phyloP scores from a whole-genome alignment of 2,797 vertebrate species.

The Echiichthys vipera region DNA sequence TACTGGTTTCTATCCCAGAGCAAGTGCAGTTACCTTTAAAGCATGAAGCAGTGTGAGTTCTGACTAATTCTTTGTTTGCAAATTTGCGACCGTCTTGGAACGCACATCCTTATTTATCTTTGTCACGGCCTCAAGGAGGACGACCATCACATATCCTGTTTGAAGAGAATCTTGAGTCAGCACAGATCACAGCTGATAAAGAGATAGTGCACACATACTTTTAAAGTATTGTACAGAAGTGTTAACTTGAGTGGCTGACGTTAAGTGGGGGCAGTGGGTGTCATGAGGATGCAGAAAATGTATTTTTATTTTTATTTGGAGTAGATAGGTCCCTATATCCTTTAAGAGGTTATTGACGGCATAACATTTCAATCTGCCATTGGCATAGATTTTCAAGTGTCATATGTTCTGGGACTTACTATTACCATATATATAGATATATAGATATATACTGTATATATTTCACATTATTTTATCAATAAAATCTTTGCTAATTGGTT shows the following conservation, averaged over 20 bases:
- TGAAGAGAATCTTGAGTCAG: conserved; percentile 39
- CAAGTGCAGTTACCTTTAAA: not conserved
- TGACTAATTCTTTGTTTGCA: not conserved
- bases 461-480: not conserved
- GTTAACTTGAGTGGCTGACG: not conserved
- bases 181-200: conserved; percentile 9
- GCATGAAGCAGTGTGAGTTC: not conserved
- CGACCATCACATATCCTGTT: conserved; percentile 43
- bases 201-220: not conserved
- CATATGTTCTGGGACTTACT: not conserved
- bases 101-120: not conserved
- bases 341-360: not conserved
- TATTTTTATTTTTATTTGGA: no score
- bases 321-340: not conserved
- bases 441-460: no score
- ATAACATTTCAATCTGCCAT: no score
- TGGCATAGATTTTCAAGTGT: no score
- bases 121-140: not conserved
- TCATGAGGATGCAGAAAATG: not conserved
- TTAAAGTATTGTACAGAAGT: not conserved
- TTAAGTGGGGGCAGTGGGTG: not conserved
- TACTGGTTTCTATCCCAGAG: not conserved
- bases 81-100: not conserved
- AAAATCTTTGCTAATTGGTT: not conserved
- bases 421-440: no score